Evolutionary conservation across 64 coral and sea anemone genomes (phyloP).

Genomic region (Dendronephthya gigantea): DNA sequence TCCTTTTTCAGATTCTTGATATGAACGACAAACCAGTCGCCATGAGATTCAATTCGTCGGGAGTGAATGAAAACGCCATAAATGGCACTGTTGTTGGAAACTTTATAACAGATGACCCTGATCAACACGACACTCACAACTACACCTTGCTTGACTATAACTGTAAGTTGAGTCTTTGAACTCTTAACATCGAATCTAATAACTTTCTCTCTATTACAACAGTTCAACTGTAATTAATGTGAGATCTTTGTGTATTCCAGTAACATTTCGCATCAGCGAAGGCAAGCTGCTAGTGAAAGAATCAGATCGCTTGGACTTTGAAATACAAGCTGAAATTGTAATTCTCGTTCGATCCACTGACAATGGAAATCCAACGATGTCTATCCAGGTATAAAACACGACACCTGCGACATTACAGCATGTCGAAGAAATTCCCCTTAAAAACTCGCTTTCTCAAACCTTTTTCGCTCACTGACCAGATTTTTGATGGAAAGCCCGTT

Average conservation of each 20-base stretch:
- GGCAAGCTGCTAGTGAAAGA: conserved; percentile 5
- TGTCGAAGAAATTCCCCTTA: too few species aligned
- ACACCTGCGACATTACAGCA: too few species aligned
- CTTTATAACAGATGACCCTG: conserved; percentile 33
- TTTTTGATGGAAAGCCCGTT: too few species aligned
- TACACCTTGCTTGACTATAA: conserved; percentile 9
- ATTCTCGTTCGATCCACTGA: conserved; percentile 26
- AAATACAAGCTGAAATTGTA: conserved; percentile 19
- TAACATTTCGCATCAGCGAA: conserved; percentile 24
- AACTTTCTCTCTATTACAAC: too few species aligned
- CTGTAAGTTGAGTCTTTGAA: too few species aligned
- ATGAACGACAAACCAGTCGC: conserved; percentile 37
- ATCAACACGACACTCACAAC: conserved; percentile 26
- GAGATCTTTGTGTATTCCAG: not conserved
- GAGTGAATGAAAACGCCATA: conserved; percentile 47
- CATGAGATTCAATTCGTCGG: conserved; percentile 3
- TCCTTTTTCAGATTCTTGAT: conserved; percentile 44
- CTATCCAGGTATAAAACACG: conserved; percentile 35
- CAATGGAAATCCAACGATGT: conserved; percentile 24
- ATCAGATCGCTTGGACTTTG: conserved; percentile 26
- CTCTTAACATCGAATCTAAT: too few species aligned
- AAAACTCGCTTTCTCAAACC: too few species aligned
- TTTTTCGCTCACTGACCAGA: too few species aligned
- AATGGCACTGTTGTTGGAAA: conserved; percentile 22
- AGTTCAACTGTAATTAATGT: too few species aligned